Conservation (phyloP, 2,113 vertebrate species). For the Helogale parvula region DNA sequence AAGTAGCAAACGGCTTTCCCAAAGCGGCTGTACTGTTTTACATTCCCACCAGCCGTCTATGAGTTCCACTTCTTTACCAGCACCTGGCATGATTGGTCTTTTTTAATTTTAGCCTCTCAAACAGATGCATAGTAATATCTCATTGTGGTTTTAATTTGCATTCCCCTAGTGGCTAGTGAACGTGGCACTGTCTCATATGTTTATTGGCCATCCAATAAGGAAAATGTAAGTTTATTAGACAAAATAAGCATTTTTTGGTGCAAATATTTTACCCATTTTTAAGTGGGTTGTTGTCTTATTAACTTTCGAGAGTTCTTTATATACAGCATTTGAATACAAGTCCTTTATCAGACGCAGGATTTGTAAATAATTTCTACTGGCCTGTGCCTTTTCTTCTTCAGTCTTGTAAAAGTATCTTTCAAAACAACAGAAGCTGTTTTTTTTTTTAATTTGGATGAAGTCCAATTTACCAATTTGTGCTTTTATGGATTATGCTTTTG, state of each 20-base stretch:
- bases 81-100: not conserved
- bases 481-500: not conserved
- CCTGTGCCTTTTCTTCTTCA: not conserved
- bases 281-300: not conserved
- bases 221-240: not conserved
- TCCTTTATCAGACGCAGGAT: not conserved
- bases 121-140: not conserved
- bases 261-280: not conserved
- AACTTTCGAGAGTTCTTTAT: not conserved
- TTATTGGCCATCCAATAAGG: not conserved
- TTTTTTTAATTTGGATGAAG: conserved; percentile 19
- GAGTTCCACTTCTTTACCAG: not conserved
- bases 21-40: not conserved
- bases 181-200: not conserved
- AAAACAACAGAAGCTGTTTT: not conserved
- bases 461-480: not conserved
- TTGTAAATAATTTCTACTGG: not conserved
- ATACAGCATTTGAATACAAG: not conserved
- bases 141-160: not conserved
- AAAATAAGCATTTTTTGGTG: not conserved
- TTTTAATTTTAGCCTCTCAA: not conserved
- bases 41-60: not conserved
- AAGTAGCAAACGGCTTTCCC: not conserved
- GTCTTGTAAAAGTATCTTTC: not conserved
- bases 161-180: not conserved